Evolutionary conservation across 2,888 invertebrate species (phyloP).

Genomic region (Biston betularia): DNA sequence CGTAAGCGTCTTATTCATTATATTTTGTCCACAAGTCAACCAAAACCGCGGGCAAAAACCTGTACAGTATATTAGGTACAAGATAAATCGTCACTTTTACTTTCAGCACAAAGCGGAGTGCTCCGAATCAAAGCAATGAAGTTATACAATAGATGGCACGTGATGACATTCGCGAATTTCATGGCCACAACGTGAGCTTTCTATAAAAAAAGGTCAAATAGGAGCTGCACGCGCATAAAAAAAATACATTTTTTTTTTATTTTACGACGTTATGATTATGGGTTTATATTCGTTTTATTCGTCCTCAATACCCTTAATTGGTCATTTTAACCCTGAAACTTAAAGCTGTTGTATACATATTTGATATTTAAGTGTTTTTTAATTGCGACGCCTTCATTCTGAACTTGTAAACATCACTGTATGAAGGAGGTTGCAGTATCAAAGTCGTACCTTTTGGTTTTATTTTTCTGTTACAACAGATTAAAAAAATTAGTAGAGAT

Average conservation of each 20-base stretch:
- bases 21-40: neutral
- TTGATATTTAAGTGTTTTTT: neutral
- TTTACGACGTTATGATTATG: slow-evolving; percentile 9
- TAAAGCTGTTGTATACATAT: neutral
- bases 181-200: slow-evolving; percentile 38
- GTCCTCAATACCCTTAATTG: slow-evolving; percentile 18
- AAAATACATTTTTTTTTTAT: neutral
- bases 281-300: slow-evolving; percentile 25
- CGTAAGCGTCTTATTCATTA: too few species aligned
- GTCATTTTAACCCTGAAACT: slow-evolving; percentile 13
- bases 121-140: slow-evolving; percentile 12
- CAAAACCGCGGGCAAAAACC: slow-evolving; percentile 1
- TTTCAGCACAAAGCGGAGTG: slow-evolving; percentile 13
- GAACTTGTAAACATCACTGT: neutral
- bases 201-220: slow-evolving; percentile 38
- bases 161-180: slow-evolving; percentile 29
- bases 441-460: too few species aligned
- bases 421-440: neutral
- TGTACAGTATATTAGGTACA: neutral
- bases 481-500: too few species aligned
- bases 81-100: slow-evolving; percentile 27
- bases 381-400: neutral
- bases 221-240: neutral
- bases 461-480: too few species aligned
- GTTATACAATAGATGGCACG: slow-evolving; percentile 21